Conservation (phyloP, 35 echinoderm and acorn worm species). For the Strongylocentrotus purpuratus region DNA sequence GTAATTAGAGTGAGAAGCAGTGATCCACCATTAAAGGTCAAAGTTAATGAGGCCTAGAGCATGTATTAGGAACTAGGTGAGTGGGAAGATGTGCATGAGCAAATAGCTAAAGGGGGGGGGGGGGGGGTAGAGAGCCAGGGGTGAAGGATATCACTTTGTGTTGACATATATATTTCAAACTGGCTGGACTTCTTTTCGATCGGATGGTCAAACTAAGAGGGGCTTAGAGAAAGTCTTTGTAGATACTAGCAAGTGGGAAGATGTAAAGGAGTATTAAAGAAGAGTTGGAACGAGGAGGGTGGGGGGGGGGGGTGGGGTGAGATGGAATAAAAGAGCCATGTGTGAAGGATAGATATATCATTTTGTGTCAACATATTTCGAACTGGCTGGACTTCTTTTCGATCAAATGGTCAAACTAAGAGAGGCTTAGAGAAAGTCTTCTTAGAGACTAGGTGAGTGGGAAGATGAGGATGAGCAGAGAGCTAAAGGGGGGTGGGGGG, state of each 20-base stretch:
- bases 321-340: too few species aligned
- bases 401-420: background rate
- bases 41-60: background rate
- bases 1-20: background rate
- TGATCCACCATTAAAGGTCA: conserved; percentile 9
- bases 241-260: background rate
- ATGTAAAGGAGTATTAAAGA: background rate
- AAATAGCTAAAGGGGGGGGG: too few species aligned
- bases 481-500: too few species aligned
- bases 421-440: background rate
- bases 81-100: background rate
- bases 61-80: background rate
- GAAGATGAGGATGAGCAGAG: background rate
- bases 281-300: too few species aligned
- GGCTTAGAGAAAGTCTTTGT: background rate
- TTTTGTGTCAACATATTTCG: too few species aligned
- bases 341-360: too few species aligned
- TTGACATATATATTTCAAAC: too few species aligned
- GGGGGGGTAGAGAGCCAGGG: too few species aligned
- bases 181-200: too few species aligned
- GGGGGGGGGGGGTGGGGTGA: too few species aligned
- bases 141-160: too few species aligned
- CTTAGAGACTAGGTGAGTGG: background rate
- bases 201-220: background rate
- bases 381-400: too few species aligned